Evolutionary conservation across 2,797 vertebrate species (phyloP), one percentile per base, ranked within the genome.

Genomic region (Tokudaia tokunoshimensis): DNA sequence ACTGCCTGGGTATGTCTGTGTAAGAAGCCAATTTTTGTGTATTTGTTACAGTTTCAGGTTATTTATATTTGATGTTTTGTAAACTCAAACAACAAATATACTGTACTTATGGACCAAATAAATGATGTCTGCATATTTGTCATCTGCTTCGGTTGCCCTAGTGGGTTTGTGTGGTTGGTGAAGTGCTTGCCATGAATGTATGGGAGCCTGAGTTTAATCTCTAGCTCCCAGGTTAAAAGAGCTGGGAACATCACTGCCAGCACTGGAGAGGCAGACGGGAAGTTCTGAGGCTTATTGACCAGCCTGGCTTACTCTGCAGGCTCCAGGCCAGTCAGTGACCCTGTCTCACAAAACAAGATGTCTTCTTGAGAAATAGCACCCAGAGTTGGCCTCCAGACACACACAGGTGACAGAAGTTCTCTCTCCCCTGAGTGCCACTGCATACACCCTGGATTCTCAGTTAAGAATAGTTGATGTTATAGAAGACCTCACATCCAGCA

Each of bases 11-110:
- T 98, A 98, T 98, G 98, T 98, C 98, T 97, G 65, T 98, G 98
- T 98, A 98, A 98, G 98, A 98, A 98, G 96, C 97, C 98, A 97
- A 92, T 98, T 98, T 98, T 98, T 98, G 98, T 99, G 98, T 99
- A 98, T 99, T 99, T 98, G 99, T 99, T 83, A 99, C 98, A 99
- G 98, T 98, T 99, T 98, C 98, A 98, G 98, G 98, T 99, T 99
- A 99, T 99, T 99, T 99, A 99, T 99, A 99, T 98, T 98, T 98
- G 98, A 98, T 98, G 98, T 99, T 99, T 99, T 99, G 98, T 99
- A 99, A 96, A 98, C 98, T 98, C 98, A 98, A 97, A 98, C 98
- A 98, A 98, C 98, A 95, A 97, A 97, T 98, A 98, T 98, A 95
- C 98, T 99, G 98, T 98, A 98, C 98, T 98, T 98, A 98, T 91